A percentile compares a stretch with the other conserved stretches of the same genome.
Evolutionary conservation across 2,113 vertebrate genomes (phyloP).

Genomic region (Rhinoderma darwinii): DNA sequence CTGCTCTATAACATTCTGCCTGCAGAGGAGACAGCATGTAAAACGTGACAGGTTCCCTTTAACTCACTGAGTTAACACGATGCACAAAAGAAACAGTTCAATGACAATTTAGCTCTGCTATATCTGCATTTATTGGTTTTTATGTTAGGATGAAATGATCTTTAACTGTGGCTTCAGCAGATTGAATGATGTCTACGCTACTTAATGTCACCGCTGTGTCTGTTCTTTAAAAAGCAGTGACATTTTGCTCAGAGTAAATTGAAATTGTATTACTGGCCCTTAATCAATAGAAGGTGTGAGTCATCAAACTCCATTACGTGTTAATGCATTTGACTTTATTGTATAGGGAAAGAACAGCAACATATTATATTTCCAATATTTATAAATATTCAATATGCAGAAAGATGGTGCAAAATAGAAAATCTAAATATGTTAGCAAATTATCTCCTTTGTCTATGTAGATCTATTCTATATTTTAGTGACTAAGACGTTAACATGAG

Average conservation of each 20-base stretch:
- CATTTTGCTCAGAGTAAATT: background rate
- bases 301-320: background rate
- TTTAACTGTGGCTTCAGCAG: background rate
- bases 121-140: background rate
- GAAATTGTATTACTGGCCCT: slow-evolving; percentile 7
- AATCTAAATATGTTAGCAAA: background rate
- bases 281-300: slow-evolving; percentile 2
- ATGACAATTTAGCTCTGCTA: background rate
- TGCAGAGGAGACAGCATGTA: too few species aligned
- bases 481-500: too few species aligned
- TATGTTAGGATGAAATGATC: background rate
- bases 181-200: background rate
- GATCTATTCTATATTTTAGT: background rate
- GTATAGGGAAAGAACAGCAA: background rate
- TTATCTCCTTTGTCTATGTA: background rate
- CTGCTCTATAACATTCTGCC: too few species aligned
- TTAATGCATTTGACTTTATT: background rate
- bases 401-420: background rate
- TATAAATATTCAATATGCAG: background rate
- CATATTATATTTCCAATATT: background rate
- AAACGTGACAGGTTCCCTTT: background rate
- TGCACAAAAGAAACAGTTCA: background rate
- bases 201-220: slow-evolving; percentile 4
- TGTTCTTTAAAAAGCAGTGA: slow-evolving; percentile 20
- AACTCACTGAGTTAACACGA: background rate